Base-by-base conservation (phyloP, 2,113 vertebrate genomes). In the Festucalex cinctus region DNA sequence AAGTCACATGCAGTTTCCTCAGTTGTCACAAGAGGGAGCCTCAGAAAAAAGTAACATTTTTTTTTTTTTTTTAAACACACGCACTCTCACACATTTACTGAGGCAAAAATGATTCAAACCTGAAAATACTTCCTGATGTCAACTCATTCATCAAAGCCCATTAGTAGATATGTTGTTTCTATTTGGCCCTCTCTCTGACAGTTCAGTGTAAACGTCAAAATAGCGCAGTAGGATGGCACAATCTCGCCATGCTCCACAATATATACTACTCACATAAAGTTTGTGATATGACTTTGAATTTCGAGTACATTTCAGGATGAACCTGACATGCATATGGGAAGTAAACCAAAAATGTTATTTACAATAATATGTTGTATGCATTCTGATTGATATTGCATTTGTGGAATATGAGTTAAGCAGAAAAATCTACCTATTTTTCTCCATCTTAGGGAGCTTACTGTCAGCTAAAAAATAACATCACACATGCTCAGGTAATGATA, bases 201-300 rank as follows among this genome's bases (percentile, higher is more conserved):
- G 54, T 56, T 41, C 39, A 35, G 44, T 26, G 41, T 35, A 32
- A 58, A 59, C 57, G 57, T 37, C 66, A 35, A 32, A 36, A 69
- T 36, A 67, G 66, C 46, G 41, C 0, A 6, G 46, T n/a, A 24
- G n/a, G 32, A 65, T 24, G 24, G 54, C 49, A 22, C 63, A 43
- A 63, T 20, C 57, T n/a, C 60, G 63, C 59, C 43, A 51, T 69
- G 77, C 68, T 71, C 69, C 72, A 71, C 65, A 72, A 36, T 1
- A 16, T 0, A 12, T 32, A 32, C 54, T 16, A 32, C 26, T 9
- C 26, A 17, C 26, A 32, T 3, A 56, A 57, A 32, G 14, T 32
- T 28, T 32, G 51, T 12, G 10, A 54, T 26, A 24, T 13, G 22
- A 9, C 22, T 54, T 54, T 26, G 1, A 24, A 26, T 28, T 13